Conservation (phyloP, 2,888 invertebrate genomes). For the Apodemia mormo region DNA sequence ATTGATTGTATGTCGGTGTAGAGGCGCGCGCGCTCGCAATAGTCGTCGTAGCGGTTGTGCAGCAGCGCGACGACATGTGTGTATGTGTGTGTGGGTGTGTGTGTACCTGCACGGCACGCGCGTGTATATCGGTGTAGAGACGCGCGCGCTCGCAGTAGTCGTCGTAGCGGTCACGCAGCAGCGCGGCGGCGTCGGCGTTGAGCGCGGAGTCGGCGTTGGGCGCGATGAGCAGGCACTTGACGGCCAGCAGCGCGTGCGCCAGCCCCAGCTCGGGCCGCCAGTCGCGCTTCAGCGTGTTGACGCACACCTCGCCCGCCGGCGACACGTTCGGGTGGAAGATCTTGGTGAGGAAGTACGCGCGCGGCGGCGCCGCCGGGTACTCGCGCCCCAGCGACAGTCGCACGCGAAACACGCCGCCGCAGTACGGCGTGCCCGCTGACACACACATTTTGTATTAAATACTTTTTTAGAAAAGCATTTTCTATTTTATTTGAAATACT, state of each 20-base stretch:
- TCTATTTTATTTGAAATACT: no score
- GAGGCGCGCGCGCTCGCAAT: conserved; percentile 81
- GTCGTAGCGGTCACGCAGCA: conserved; percentile 95
- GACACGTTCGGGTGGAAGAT: conserved; percentile 99
- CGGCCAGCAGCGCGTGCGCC: conserved; percentile 95
- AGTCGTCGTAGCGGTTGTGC: conserved; percentile 95
- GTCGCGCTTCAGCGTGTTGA: conserved; percentile 97
- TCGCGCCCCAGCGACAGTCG: conserved; percentile 95
- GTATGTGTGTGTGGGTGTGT: not conserved
- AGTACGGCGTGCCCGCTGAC: conserved; percentile 94
- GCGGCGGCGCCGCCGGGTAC: conserved; percentile 95
- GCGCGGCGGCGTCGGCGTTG: conserved; percentile 97
- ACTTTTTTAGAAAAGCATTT: no score
- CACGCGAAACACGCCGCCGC: conserved; percentile 93
- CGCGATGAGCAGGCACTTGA: conserved; percentile 96
- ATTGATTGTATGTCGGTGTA: no score
- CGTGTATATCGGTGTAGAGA: conserved; percentile 73
- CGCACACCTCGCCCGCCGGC: conserved; percentile 96
- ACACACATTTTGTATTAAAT: not conserved
- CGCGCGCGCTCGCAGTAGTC: conserved; percentile 87
- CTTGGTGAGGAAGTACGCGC: conserved; percentile 95
- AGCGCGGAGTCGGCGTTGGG: conserved; percentile 98
- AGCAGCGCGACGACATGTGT: conserved; percentile 91
- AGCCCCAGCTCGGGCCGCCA: conserved; percentile 98
- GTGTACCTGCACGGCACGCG: conserved; percentile 63